Evolutionary conservation across 1,140 invertebrate genomes (phyloP).

Genomic region (Lordiphosa mommai): DNA sequence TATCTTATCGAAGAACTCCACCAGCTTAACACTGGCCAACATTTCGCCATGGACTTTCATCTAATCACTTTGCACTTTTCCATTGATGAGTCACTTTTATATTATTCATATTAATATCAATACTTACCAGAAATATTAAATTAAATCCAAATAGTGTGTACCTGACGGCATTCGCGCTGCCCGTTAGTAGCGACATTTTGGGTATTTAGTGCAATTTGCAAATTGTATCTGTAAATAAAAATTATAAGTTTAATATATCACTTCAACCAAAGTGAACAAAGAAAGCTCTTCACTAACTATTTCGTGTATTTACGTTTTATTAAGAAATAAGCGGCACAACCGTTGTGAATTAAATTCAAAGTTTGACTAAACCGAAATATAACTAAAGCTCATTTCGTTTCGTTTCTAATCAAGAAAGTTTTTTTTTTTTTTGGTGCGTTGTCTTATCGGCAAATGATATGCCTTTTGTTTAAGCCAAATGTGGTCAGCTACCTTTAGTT

Average conservation of each 20-base stretch:
- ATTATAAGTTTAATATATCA: not conserved
- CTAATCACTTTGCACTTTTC: not conserved
- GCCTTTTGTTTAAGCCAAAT: conserved; percentile 56
- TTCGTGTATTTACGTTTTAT: not conserved
- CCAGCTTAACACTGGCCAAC: too few relatives aligned
- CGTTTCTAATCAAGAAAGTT: conserved; percentile 48
- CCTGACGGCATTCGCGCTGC: conserved; percentile 82
- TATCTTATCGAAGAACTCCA: too few relatives aligned
- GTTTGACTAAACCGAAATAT: conserved; percentile 12
- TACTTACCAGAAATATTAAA: conserved; percentile 85
- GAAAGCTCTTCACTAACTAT: conserved; percentile 2
- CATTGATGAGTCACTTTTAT: conserved; percentile 14
- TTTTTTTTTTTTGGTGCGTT: conserved; percentile 16
- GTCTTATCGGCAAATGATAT: conserved; percentile 62
- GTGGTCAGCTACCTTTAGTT: conserved; percentile 46
- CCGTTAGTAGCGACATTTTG: conserved; percentile 76
- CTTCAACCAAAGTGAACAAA: not conserved
- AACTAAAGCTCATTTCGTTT: conserved; percentile 10
- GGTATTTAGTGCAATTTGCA: conserved; percentile 5
- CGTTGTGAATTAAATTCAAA: conserved; percentile 25
- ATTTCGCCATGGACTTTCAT: too few relatives aligned
- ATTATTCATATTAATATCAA: not conserved
- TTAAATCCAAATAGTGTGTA: conserved; percentile 85
- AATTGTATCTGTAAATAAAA: not conserved
- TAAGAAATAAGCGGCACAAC: conserved; percentile 26